Evolutionary conservation across 1,140 invertebrate species (phyloP).

Genomic region (Arctopsyche grandis): DNA sequence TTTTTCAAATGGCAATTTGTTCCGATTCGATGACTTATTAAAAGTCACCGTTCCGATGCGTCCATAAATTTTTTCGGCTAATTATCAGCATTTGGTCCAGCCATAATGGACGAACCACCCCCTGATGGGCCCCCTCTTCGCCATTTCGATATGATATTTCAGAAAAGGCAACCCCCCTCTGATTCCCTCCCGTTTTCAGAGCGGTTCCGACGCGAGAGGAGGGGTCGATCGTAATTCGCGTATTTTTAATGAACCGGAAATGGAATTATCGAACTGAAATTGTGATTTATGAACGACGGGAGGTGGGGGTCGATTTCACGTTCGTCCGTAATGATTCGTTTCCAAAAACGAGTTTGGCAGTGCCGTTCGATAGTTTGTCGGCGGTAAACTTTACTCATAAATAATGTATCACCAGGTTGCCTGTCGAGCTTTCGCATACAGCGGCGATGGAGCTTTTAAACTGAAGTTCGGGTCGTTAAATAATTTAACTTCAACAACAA

Average conservation of each 20-base stretch:
- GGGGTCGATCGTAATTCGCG: constrained; percentile 17
- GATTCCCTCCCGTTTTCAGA: no score
- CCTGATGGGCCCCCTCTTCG: background rate
- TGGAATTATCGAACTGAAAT: constrained; percentile 45
- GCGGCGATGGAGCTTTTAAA: background rate
- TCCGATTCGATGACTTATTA: constrained; percentile 7
- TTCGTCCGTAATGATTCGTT: constrained; percentile 43
- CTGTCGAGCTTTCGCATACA: background rate
- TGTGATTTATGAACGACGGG: constrained; percentile 43
- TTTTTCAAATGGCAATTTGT: background rate
- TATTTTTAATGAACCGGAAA: constrained; percentile 47
- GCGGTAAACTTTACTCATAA: constrained; percentile 31
- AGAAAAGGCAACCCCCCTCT: no score
- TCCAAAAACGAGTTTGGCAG: no score
- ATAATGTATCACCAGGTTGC: constrained; percentile 23
- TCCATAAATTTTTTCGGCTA: constrained; percentile 25
- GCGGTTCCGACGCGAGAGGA: background rate
- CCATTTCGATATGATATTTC: no score
- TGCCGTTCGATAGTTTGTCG: constrained; percentile 29
- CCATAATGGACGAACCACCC: constrained; percentile 22
- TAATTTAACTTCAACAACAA: background rate
- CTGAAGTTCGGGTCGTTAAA: background rate
- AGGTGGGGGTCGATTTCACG: no score
- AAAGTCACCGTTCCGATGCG: background rate
- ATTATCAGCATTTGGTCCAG: constrained; percentile 34